These are phyloP conservation scores for Galeopterus variegatus DNA, from an alignment of 2,113 vertebrate genomes.

Conservation along the genomic window DNA sequence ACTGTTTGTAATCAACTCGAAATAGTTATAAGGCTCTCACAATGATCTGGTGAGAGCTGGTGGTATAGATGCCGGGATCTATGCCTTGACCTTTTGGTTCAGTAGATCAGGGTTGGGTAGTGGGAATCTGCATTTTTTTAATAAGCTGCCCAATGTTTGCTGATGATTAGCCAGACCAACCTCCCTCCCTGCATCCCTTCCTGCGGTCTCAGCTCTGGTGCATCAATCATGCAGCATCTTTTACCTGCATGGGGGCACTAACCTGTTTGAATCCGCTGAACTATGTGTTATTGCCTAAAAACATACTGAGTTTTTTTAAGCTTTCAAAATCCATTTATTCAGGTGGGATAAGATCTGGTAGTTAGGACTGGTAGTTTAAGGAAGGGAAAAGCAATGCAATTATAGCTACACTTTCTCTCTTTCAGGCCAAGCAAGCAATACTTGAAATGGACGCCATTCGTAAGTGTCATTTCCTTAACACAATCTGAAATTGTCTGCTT, in stretches of 20 bases:
- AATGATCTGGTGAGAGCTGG: fast-evolving
- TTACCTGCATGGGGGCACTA: not conserved
- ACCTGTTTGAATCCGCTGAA: not conserved
- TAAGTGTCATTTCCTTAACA: constrained; percentile 89
- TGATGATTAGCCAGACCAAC: not conserved
- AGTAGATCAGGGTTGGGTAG: not conserved
- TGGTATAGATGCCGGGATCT: not conserved
- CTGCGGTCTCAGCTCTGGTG: not conserved
- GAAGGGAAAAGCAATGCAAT: not conserved
- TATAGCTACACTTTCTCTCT: constrained; percentile 74
- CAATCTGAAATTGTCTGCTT: not conserved
- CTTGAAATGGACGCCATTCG: constrained; percentile 98
- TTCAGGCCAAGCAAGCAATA: constrained; percentile 98
- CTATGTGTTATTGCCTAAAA: not conserved
- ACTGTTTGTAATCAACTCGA: not conserved
- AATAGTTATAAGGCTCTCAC: not conserved
- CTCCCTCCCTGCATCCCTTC: not conserved
- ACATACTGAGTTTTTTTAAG: not conserved
- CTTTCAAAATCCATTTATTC: not conserved
- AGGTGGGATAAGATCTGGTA: not conserved
- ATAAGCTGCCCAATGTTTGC: not conserved
- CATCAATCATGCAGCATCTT: fast-evolving
- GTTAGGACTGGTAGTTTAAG: not conserved
- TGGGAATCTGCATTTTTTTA: not conserved
- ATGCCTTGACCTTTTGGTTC: not conserved